Evolutionary conservation across 2,888 invertebrate genomes (phyloP).

Genomic region (Trachelus iudaicus): DNA sequence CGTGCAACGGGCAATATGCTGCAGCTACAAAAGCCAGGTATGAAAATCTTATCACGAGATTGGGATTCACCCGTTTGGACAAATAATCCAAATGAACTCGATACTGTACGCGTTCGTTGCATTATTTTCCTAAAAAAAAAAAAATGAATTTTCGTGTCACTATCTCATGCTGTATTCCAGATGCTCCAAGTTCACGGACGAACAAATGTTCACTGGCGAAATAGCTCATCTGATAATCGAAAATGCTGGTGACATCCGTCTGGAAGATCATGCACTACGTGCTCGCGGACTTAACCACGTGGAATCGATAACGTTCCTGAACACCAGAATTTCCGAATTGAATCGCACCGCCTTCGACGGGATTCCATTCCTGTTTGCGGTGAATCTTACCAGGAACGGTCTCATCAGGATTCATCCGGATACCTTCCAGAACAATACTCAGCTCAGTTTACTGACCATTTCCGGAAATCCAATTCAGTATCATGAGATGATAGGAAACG

Average conservation of each 20-base stretch:
- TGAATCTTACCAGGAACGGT: conserved; percentile 77
- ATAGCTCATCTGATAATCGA: conserved; percentile 77
- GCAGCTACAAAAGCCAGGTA: conserved; percentile 57
- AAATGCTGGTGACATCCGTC: conserved; percentile 68
- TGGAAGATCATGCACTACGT: conserved; percentile 67
- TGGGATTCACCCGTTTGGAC: neutral
- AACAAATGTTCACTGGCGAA: conserved; percentile 75
- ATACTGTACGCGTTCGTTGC: neutral
- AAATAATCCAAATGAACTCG: neutral
- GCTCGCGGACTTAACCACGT: conserved; percentile 70
- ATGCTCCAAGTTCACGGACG: conserved; percentile 75
- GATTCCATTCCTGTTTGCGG: conserved; percentile 74
- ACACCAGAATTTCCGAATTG: conserved; percentile 76
- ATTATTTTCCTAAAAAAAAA: neutral
- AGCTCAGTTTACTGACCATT: conserved; percentile 74
- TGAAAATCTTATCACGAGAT: conserved; percentile 1
- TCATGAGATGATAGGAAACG: conserved; percentile 56
- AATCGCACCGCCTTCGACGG: conserved; percentile 78
- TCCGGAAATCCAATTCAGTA: conserved; percentile 74
- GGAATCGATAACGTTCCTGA: conserved; percentile 76
- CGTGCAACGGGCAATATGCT: conserved; percentile 52
- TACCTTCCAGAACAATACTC: conserved; percentile 76
- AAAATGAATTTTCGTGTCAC: neutral
- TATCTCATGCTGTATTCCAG: conserved; percentile 55
- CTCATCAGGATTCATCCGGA: conserved; percentile 76